Evolutionary conservation across 2,888 invertebrate genomes (phyloP), one percentile per base, ranked within the genome.

Genomic region (Xanthorhoe designata): DNA sequence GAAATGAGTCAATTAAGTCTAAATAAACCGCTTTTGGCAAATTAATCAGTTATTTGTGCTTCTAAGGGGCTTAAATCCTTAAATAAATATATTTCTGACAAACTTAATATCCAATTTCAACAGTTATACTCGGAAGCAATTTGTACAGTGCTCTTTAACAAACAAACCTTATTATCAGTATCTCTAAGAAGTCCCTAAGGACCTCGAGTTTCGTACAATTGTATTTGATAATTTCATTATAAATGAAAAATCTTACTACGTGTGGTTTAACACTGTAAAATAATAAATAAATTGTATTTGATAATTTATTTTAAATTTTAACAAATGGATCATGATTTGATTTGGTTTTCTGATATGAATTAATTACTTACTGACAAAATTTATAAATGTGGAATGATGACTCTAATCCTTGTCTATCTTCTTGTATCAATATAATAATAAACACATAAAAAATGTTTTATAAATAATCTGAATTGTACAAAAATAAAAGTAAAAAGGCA

Each of bases 161-260:
- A 59, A 66, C 65, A 70, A 70, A 57, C 53, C 56, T 47, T n/a
- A n/a, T 63, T 63, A 66, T 66, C 38, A 42, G 13, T 42, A 9
- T 38, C 38, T 13, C n/a, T 38, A 38, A 38, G 38, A 42, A 13
- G 38, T 13, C 13, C 38, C 8, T 35, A 24, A 24, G 35, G 35
- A 35, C 2, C 13, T 42, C 2, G 38, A 38, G 3, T 13, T 38
- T 10, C 13, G 8, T 38, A 13, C 38, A 38, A 32, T 32, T 32
- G 32, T 24, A 24, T 32, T 32, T 32, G 32, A 3, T 24, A 24
- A 24, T 24, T 24, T n/a, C n/a, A n/a, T n/a, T n/a, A n/a, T n/a
- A n/a, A n/a, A n/a, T n/a, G n/a, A n/a, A n/a, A n/a, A n/a, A n/a
- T n/a, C n/a, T n/a, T n/a, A n/a, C n/a, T n/a, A n/a, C n/a, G n/a